A percentile compares a stretch with the other conserved stretches of the same genome.
These are phyloP conservation scores for Anguilla pacifica DNA, from an alignment of 2,797 vertebrate genomes.

Conservation along the genomic window DNA sequence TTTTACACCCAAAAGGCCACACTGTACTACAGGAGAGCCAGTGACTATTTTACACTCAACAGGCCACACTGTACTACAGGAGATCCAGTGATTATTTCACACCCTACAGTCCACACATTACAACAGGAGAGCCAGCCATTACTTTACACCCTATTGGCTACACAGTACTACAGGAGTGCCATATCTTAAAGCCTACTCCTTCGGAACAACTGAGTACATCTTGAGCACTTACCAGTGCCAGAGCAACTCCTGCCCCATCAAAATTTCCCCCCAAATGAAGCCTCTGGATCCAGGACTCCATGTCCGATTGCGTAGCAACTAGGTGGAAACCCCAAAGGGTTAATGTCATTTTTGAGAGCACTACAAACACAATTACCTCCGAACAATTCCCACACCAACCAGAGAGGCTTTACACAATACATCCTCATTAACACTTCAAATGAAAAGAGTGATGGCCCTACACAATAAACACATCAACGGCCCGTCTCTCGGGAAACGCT, in stretches of 20 bases:
- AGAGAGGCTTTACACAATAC: slow-evolving; percentile 2
- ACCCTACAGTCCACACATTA: neutral
- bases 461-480: neutral
- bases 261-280: neutral
- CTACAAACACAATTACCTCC: slow-evolving; percentile 40
- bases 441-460: neutral
- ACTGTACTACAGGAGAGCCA: neutral
- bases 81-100: neutral
- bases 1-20: no score
- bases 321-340: slow-evolving; percentile 41
- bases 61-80: neutral
- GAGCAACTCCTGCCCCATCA: no score
- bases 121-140: neutral
- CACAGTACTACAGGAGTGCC: no score
- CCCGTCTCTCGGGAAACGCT: neutral
- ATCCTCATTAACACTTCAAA: slow-evolving; percentile 19
- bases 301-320: slow-evolving; percentile 55
- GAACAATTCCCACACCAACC: slow-evolving; percentile 24
- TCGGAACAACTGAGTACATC: no score
- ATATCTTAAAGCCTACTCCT: no score
- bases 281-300: slow-evolving; percentile 32
- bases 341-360: slow-evolving; percentile 46
- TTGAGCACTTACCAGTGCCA: no score
- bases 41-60: neutral
- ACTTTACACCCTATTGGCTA: no score